Conservation (phyloP, 2,797 vertebrate species). For the Liasis olivaceus region DNA sequence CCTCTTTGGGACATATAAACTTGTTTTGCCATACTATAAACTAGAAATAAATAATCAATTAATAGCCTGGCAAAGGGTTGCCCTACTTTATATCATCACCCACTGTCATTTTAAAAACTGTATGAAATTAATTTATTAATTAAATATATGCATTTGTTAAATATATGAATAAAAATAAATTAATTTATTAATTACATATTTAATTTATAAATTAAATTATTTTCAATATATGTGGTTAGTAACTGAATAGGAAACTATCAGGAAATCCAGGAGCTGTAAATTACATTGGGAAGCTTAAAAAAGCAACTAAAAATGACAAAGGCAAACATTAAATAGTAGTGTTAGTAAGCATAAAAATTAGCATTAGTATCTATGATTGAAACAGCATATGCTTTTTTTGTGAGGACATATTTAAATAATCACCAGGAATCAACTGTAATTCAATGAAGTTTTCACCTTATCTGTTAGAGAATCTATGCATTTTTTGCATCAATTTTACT, state of each 20-base stretch:
- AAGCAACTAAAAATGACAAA: not conserved
- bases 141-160: no score
- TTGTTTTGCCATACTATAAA: not conserved
- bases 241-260: not conserved
- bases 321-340: not conserved
- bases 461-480: not conserved
- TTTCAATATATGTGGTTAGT: not conserved
- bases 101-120: not conserved
- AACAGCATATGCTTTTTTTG: not conserved
- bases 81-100: not conserved
- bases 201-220: not conserved
- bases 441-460: not conserved
- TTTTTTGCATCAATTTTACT: not conserved
- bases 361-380: not conserved
- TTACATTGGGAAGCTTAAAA: not conserved
- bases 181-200: no score
- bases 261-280: not conserved
- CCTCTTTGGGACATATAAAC: not conserved
- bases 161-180: no score
- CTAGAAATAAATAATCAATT: not conserved
- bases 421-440: not conserved
- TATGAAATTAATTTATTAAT: not conserved
- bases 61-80: not conserved
- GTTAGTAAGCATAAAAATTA: no score
- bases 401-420: not conserved